phyloP scores from a whole-genome alignment of 2,113 vertebrate species.

The Pampusana beccarii region DNA sequence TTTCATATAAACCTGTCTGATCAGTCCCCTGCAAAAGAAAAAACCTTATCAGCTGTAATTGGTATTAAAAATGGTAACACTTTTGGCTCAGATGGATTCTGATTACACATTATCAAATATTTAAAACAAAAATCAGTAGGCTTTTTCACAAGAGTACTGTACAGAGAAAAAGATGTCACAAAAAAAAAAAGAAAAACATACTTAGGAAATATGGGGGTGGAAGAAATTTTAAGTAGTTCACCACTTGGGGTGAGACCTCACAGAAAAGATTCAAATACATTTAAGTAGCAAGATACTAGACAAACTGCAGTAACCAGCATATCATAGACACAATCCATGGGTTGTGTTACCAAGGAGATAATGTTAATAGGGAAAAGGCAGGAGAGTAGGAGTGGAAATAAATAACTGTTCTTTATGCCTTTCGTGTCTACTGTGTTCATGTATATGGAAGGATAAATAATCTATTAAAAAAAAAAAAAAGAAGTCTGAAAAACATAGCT shows the following conservation, averaged over 20 bases:
- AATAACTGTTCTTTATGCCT: conserved; percentile 42
- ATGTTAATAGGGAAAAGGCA: conserved; percentile 35
- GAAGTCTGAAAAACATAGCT: background rate
- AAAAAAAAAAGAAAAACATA: background rate
- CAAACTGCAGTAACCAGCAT: background rate
- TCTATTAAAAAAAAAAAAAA: background rate
- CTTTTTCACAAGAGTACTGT: background rate
- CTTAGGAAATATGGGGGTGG: background rate
- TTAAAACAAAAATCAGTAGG: background rate
- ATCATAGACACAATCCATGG: conserved; percentile 3
- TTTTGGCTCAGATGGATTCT: background rate
- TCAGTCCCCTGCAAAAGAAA: background rate
- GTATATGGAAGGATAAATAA: conserved; percentile 56
- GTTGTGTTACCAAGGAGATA: conserved; percentile 63
- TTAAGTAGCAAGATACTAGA: background rate
- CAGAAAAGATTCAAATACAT: background rate
- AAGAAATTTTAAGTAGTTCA: background rate
- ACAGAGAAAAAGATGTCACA: background rate
- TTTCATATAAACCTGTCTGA: background rate
- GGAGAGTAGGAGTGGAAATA: conserved; percentile 42
- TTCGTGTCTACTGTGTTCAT: conserved; percentile 1
- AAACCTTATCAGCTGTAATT: background rate
- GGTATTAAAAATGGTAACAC: background rate
- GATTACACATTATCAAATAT: background rate
- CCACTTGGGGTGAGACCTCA: background rate